Evolutionary conservation across 2,888 invertebrate genomes (phyloP).

Genomic region (Hypomecis punctinalis): DNA sequence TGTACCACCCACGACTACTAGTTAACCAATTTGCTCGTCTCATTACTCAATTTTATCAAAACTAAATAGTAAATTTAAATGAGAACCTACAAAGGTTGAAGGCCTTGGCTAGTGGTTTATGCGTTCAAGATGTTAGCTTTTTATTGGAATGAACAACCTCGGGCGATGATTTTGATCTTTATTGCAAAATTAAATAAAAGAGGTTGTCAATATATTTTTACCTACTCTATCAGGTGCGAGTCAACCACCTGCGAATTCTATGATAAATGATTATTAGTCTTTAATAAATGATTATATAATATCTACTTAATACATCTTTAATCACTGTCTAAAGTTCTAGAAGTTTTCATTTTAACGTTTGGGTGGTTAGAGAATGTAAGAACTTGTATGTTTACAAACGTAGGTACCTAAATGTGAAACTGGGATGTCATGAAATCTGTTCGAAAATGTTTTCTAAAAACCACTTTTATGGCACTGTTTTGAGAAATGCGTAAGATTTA

Average conservation of each 20-base stretch:
- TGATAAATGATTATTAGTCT: slow-evolving; percentile 28
- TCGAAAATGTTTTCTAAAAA: too few species aligned
- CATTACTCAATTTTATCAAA: background rate
- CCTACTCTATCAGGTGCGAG: slow-evolving; percentile 18
- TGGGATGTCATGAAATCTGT: too few species aligned
- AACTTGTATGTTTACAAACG: too few species aligned
- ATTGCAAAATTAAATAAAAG: slow-evolving; percentile 10
- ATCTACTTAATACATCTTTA: slow-evolving; percentile 8
- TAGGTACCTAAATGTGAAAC: too few species aligned
- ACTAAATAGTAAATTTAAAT: background rate
- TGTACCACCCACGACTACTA: too few species aligned
- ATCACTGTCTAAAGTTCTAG: too few species aligned
- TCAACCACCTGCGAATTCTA: slow-evolving; percentile 30
- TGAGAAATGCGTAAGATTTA: too few species aligned
- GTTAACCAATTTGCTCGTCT: too few species aligned
- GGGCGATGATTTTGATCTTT: slow-evolving; percentile 8
- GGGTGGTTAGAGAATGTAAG: too few species aligned
- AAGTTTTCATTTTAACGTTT: too few species aligned
- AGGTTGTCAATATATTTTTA: slow-evolving; percentile 12
- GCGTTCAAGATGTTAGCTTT: slow-evolving; percentile 7
- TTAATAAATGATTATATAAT: slow-evolving; percentile 22
- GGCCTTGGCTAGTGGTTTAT: slow-evolving; percentile 9
- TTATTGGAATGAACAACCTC: slow-evolving; percentile 10
- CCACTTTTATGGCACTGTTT: too few species aligned
- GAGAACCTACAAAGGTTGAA: slow-evolving; percentile 8